Conservation (phyloP, 2,797 vertebrate species). For the Brachymystax lenok region DNA sequence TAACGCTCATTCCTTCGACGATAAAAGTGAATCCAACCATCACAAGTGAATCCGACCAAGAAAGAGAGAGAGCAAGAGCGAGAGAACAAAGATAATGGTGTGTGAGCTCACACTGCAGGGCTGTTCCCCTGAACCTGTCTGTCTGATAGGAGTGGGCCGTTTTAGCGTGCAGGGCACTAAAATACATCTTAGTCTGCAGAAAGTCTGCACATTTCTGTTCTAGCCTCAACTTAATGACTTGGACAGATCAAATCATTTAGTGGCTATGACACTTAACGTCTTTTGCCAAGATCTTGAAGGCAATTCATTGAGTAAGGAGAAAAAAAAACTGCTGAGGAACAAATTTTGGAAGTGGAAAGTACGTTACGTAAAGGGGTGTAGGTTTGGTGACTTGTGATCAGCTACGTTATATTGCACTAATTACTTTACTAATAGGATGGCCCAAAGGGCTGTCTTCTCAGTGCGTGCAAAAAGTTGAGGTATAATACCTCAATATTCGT, state of each 20-base stretch:
- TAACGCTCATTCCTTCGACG: too few relatives aligned
- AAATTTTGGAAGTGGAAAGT: constrained; percentile 33
- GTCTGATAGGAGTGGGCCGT: constrained; percentile 17
- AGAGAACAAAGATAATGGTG: background rate
- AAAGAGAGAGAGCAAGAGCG: constrained; percentile 1
- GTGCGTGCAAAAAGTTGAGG: background rate
- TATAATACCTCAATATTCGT: background rate
- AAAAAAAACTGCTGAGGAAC: constrained; percentile 43
- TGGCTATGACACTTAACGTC: constrained; percentile 27
- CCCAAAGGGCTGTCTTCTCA: background rate
- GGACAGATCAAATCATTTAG: constrained; percentile 47
- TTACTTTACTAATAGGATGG: background rate
- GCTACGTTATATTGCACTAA: background rate
- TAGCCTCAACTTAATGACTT: constrained; percentile 46
- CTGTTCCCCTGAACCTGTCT: constrained; percentile 7
- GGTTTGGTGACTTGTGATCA: background rate
- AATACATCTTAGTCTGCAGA: constrained; percentile 27
- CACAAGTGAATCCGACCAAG: background rate
- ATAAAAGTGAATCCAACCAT: too few relatives aligned
- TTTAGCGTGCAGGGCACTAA: constrained; percentile 12
- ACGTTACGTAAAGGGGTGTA: background rate
- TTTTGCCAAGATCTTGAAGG: constrained; percentile 50
- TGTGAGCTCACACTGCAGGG: constrained; percentile 27
- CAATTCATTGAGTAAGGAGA: constrained; percentile 26
- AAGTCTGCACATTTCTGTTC: constrained; percentile 41